Percentiles rank a stretch among this genome's conserved stretches.
Conservation (phyloP, 2,888 invertebrate species). For the Calliopum simillimum region DNA sequence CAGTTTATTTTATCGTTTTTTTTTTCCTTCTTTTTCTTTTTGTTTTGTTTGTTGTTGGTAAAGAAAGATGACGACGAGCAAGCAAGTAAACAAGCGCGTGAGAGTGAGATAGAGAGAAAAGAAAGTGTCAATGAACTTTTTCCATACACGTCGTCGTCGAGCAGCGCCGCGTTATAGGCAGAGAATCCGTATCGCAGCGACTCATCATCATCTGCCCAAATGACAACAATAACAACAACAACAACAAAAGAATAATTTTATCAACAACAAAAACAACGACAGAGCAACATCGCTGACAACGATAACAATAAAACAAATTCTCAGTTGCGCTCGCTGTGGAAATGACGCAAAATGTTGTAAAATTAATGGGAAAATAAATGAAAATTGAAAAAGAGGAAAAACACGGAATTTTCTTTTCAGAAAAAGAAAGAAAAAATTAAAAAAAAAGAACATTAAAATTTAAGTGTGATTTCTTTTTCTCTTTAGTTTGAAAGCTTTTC, state of each 20-base stretch:
- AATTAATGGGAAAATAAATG: conserved; percentile 21
- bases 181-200: conserved; percentile 3
- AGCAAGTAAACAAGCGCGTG: conserved; percentile 44
- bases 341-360: neutral
- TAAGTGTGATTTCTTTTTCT: too few species aligned
- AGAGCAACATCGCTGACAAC: too few species aligned
- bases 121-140: conserved; percentile 67
- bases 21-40: conserved; percentile 32
- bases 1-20: neutral
- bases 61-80: conserved; percentile 63
- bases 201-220: conserved; percentile 27
- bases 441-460: neutral
- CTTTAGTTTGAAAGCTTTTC: too few species aligned
- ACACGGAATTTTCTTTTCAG: too few species aligned
- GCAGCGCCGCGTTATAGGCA: neutral
- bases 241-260: conserved; percentile 5
- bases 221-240: conserved; percentile 31
- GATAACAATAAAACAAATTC: too few species aligned
- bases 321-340: conserved; percentile 10
- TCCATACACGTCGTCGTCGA: conserved; percentile 34
- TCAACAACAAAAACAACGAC: too few species aligned
- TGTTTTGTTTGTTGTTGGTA: conserved; percentile 51
- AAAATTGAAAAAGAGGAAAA: conserved; percentile 2
- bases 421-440: conserved; percentile 1
- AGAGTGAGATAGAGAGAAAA: conserved; percentile 1